Percentiles rank a stretch among this genome's conserved stretches.
phyloP scores from a whole-genome alignment of 2,888 invertebrate species.

The Linnaemya vulpina region DNA sequence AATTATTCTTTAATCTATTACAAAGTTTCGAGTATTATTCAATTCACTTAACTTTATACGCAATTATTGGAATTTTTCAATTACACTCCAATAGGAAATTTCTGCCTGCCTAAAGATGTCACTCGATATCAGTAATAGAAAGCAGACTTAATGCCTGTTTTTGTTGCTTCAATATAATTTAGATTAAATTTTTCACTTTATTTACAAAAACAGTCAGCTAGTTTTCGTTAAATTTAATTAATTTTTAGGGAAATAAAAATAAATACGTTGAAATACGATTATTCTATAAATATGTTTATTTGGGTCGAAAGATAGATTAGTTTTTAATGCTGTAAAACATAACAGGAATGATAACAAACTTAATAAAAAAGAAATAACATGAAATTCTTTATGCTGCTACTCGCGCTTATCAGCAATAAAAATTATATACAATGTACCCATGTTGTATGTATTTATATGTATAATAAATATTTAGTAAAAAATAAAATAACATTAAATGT shows the following conservation, averaged over 20 bases:
- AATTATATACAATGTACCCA: conserved; percentile 1
- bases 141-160: no score
- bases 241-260: not conserved
- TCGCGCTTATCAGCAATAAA: conserved; percentile 28
- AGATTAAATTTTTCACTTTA: no score
- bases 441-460: not conserved
- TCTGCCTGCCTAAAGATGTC: no score
- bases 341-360: conserved; percentile 17
- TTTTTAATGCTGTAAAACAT: conserved; percentile 42
- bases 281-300: conserved; percentile 7
- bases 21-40: no score
- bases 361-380: conserved; percentile 31
- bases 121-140: no score
- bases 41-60: no score
- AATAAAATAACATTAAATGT: not conserved
- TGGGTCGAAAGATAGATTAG: conserved; percentile 28
- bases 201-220: no score
- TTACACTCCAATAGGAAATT: no score
- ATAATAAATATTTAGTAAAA: not conserved
- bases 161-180: no score
- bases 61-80: no score
- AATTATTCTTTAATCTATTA: no score
- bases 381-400: conserved; percentile 6
- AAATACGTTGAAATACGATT: conserved; percentile 2
- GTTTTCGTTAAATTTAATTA: not conserved